Percentiles rank a stretch among this genome's conserved stretches.
These are phyloP conservation scores for Drosophila trapezifrons DNA, from an alignment of 1,140 invertebrate genomes.

Conservation along the genomic window DNA sequence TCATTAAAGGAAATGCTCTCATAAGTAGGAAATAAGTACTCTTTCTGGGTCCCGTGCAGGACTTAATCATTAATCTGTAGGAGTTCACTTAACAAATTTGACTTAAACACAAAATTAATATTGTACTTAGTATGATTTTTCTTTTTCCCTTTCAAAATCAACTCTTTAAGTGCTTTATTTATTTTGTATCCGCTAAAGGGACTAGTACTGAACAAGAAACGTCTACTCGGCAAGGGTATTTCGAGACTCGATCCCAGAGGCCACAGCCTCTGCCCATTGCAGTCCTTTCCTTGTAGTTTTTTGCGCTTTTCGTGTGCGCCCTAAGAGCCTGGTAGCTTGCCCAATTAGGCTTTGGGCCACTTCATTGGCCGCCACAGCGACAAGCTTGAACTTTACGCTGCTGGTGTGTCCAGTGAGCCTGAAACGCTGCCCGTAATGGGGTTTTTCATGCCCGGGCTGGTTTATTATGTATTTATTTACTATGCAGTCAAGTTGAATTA, in stretches of 20 bases:
- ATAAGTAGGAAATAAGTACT: too few species aligned
- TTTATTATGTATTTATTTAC: constrained; percentile 76
- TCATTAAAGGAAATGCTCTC: too few species aligned
- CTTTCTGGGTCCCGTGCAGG: too few species aligned
- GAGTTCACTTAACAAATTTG: too few species aligned
- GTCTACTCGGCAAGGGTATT: not conserved
- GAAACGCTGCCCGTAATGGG: constrained; percentile 47
- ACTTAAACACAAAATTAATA: too few species aligned
- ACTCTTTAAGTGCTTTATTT: not conserved
- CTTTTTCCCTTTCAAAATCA: too few species aligned
- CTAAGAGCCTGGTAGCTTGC: constrained; percentile 1
- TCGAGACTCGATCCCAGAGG: too few species aligned
- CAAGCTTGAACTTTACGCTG: constrained; percentile 17
- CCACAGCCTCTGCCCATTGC: not conserved
- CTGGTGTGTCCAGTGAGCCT: constrained; percentile 42
- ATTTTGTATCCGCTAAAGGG: too few species aligned
- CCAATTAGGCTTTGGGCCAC: constrained; percentile 50
- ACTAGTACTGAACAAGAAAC: too few species aligned
- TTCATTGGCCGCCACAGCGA: constrained; percentile 37
- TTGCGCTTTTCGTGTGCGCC: not conserved
- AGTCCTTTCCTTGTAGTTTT: not conserved
- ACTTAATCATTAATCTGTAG: too few species aligned
- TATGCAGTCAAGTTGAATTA: constrained; percentile 56
- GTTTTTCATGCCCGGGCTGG: constrained; percentile 62
- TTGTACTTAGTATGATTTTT: too few species aligned